Evolutionary conservation across 2,113 vertebrate genomes (phyloP).

Genomic region (Phyllopteryx taeniolatus): DNA sequence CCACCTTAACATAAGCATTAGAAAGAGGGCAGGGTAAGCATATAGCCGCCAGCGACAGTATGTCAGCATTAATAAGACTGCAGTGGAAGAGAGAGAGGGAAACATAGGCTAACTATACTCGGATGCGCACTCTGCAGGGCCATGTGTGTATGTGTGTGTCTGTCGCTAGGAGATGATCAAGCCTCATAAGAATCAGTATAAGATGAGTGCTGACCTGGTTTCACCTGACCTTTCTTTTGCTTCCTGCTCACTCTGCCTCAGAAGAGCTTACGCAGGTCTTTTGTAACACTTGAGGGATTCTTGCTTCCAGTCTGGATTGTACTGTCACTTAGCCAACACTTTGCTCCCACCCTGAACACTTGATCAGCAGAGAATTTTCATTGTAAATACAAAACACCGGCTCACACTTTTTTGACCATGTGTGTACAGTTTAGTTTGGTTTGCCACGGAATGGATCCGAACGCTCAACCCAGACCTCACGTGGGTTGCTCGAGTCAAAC

Average conservation of each 20-base stretch:
- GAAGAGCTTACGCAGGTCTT: conserved; percentile 58
- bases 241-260: conserved; percentile 17
- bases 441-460: background rate
- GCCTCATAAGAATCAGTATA: conserved; percentile 50
- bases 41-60: conserved; percentile 51
- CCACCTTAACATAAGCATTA: conserved; percentile 41
- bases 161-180: conserved; percentile 48
- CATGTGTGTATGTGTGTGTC: conserved; percentile 24
- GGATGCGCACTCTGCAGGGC: conserved; percentile 18
- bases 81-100: conserved; percentile 18
- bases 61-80: conserved; percentile 56
- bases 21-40: conserved; percentile 47
- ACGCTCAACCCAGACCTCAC: background rate
- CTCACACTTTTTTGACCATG: background rate
- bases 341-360: conserved; percentile 53
- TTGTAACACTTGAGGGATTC: conserved; percentile 56
- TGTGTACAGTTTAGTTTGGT: background rate
- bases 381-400: conserved; percentile 41
- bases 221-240: conserved; percentile 53
- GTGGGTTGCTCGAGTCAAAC: background rate
- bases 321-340: conserved; percentile 59
- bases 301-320: conserved; percentile 38
- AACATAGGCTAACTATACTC: conserved; percentile 24
- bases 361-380: conserved; percentile 51
- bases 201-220: conserved; percentile 48